Conservation (phyloP, 1,140 invertebrate genomes). For the Monochamus saltuarius region DNA sequence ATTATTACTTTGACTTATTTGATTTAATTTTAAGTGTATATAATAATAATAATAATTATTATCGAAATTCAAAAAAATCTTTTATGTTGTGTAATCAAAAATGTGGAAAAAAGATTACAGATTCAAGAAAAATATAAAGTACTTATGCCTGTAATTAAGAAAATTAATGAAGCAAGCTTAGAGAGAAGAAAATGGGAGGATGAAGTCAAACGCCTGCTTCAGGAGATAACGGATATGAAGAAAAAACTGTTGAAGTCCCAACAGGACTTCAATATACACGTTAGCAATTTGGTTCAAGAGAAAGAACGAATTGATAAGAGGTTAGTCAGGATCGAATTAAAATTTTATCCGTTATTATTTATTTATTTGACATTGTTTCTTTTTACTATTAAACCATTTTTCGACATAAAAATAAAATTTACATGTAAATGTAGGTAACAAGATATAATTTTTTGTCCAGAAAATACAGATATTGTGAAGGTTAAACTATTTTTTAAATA, state of each 20-base stretch:
- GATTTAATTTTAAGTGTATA: not conserved
- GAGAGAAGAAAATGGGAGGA: conserved; percentile 42
- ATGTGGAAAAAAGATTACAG: conserved; percentile 46
- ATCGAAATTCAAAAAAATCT: not conserved
- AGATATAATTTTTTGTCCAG: no score
- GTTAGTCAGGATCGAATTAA: conserved; percentile 28
- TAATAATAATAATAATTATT: not conserved
- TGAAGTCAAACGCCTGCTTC: conserved; percentile 37
- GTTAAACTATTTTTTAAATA: no score
- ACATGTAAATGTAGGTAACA: no score
- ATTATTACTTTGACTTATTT: conserved; percentile 5
- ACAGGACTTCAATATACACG: conserved; percentile 31
- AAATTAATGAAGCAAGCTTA: conserved; percentile 40
- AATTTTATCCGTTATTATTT: no score
- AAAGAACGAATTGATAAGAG: conserved; percentile 43
- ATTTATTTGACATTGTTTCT: no score
- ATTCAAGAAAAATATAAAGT: conserved; percentile 48
- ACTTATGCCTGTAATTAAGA: conserved; percentile 46
- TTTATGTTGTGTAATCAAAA: not conserved
- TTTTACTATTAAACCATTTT: no score
- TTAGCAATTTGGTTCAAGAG: conserved; percentile 35
- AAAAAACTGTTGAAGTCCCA: conserved; percentile 32
- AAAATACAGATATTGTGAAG: no score
- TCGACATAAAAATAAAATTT: no score
- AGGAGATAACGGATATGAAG: conserved; percentile 36